These are phyloP conservation scores for Eristalis tenax DNA, from an alignment of 2,888 invertebrate genomes.

Conservation along the genomic window DNA sequence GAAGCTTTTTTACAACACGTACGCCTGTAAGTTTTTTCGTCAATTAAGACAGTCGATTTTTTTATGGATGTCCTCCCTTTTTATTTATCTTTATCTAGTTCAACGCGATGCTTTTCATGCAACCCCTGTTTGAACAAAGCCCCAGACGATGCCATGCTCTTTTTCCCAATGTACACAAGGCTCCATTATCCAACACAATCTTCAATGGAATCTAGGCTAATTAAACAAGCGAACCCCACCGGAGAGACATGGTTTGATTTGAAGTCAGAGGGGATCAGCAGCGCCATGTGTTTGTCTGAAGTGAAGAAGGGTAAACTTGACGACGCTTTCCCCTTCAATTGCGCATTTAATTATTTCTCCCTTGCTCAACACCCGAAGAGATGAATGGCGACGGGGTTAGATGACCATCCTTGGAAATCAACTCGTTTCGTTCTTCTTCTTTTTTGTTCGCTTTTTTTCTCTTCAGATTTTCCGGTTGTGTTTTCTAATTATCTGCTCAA, in stretches of 20 bases:
- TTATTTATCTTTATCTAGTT: background rate
- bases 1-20: too few relatives aligned
- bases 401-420: background rate
- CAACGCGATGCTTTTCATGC: background rate
- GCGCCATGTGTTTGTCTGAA: background rate
- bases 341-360: background rate
- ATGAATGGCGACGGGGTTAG: background rate
- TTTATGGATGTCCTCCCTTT: too few relatives aligned
- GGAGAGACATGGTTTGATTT: background rate
- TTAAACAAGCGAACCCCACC: background rate
- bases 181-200: background rate
- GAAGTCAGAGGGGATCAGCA: background rate
- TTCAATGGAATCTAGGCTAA: conserved; percentile 4
- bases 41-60: too few relatives aligned
- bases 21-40: too few relatives aligned
- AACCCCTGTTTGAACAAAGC: background rate
- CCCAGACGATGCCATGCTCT: background rate
- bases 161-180: background rate
- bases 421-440: background rate
- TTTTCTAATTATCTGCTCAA: conserved; percentile 28
- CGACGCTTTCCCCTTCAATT: background rate
- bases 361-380: background rate
- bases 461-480: background rate
- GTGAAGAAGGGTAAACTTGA: background rate
- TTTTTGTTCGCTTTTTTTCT: background rate